phyloP scores from a whole-genome alignment of 2,888 invertebrate species.

The Ganaspis brasiliensis region DNA sequence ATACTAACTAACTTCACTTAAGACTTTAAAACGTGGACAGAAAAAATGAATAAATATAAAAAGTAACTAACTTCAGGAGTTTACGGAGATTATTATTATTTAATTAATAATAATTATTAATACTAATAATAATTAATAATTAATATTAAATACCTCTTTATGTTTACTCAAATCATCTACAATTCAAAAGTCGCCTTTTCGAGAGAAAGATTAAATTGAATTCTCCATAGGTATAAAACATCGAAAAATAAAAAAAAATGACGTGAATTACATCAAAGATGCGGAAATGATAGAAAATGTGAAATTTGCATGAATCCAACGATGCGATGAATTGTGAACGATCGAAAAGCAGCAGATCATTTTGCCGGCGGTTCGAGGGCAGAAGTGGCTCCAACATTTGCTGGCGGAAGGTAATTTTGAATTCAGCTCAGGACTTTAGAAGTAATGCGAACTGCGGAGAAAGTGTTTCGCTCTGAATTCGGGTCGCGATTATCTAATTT shows the following conservation, averaged over 20 bases:
- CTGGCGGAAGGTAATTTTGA: slow-evolving; percentile 53
- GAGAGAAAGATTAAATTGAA: neutral
- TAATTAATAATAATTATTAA: too few species aligned
- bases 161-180: too few species aligned
- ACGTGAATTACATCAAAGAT: neutral
- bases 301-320: slow-evolving; percentile 28
- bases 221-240: neutral
- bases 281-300: slow-evolving; percentile 13
- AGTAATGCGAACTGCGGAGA: slow-evolving; percentile 64
- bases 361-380: slow-evolving; percentile 35
- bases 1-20: too few species aligned
- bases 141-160: too few species aligned
- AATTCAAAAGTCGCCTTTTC: too few species aligned
- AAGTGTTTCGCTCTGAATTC: slow-evolving; percentile 65
- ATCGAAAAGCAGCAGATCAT: slow-evolving; percentile 19
- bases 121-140: too few species aligned
- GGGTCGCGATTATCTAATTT: slow-evolving; percentile 69
- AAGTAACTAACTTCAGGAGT: too few species aligned
- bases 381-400: slow-evolving; percentile 11
- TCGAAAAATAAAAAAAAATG: neutral
- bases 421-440: slow-evolving; percentile 63
- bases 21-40: too few species aligned
- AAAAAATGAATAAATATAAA: too few species aligned
- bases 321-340: slow-evolving; percentile 27
- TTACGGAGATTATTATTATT: too few species aligned